A percentile compares a stretch with the other conserved stretches of the same genome.
Conservation (phyloP, 2,888 invertebrate genomes). For the Drosophila pseudotakahashii region DNA sequence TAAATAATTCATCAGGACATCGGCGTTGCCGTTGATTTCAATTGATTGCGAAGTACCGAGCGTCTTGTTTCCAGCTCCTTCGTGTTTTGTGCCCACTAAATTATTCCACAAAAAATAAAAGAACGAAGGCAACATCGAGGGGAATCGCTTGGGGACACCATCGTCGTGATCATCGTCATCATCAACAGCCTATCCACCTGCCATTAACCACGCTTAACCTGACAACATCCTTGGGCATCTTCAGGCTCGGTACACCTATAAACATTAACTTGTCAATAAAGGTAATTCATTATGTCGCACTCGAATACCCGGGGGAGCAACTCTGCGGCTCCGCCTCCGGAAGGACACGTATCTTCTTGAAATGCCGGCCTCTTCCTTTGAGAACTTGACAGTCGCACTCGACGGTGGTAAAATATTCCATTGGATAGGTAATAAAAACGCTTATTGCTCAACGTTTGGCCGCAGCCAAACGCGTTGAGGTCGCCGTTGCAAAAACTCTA, state of each 20-base stretch:
- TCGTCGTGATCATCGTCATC: constrained; percentile 59
- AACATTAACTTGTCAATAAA: constrained; percentile 85
- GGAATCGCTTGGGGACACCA: constrained; percentile 67
- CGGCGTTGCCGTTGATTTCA: constrained; percentile 63
- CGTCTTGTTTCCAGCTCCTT: constrained; percentile 53
- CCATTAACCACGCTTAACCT: constrained; percentile 70
- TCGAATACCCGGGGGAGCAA: constrained; percentile 75
- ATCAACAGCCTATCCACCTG: constrained; percentile 78
- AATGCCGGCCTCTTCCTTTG: constrained; percentile 26
- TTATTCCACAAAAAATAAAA: constrained; percentile 64
- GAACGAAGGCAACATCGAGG: constrained; percentile 17
- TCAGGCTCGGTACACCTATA: constrained; percentile 77
- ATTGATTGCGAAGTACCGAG: constrained; percentile 64
- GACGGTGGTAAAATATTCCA: constrained; percentile 79
- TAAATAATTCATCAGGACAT: constrained; percentile 73
- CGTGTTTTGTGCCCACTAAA: constrained; percentile 61
- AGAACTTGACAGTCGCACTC: constrained; percentile 55
- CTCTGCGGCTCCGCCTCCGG: constrained; percentile 45
- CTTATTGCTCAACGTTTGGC: constrained; percentile 58
- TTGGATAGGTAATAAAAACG: constrained; percentile 74
- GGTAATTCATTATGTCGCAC: constrained; percentile 84
- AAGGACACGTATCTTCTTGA: constrained; percentile 18
- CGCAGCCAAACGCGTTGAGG: constrained; percentile 43
- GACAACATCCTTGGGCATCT: constrained; percentile 32
- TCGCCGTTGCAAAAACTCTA: constrained; percentile 31